These are phyloP conservation scores for Lycaena phlaeas DNA, from an alignment of 2,888 invertebrate species.

Conservation along the genomic window DNA sequence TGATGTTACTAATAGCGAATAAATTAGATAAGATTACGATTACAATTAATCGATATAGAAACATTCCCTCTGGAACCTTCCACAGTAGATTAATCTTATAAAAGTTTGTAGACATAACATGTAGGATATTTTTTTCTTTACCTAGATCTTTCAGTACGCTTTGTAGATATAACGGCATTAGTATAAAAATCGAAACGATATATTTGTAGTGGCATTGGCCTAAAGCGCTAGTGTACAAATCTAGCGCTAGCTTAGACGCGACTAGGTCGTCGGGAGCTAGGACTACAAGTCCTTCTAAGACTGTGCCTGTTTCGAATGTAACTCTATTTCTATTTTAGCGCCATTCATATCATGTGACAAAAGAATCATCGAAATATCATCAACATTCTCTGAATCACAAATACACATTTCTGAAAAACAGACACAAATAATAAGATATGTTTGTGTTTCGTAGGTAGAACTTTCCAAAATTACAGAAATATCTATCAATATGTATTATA, in stretches of 20 bases:
- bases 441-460: too few relatives aligned
- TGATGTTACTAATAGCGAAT: slow-evolving; percentile 39
- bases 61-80: slow-evolving; percentile 18
- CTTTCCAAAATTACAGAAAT: too few relatives aligned
- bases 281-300: not conserved
- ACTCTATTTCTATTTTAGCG: too few relatives aligned
- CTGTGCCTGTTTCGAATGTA: slow-evolving; percentile 4
- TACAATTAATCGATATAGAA: slow-evolving; percentile 29
- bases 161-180: slow-evolving; percentile 16
- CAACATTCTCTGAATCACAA: too few relatives aligned
- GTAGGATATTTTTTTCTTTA: too few relatives aligned
- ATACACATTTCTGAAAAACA: too few relatives aligned
- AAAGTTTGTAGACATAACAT: slow-evolving; percentile 7
- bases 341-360: too few relatives aligned
- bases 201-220: slow-evolving; percentile 4
- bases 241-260: not conserved
- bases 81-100: too few relatives aligned
- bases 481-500: too few relatives aligned
- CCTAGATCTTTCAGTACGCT: too few relatives aligned
- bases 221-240: not conserved
- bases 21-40: slow-evolving; percentile 43
- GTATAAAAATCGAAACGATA: slow-evolving; percentile 6
- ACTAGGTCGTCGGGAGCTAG: not conserved
- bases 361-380: too few relatives aligned
- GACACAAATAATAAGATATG: too few relatives aligned